Evolutionary conservation across 2,888 invertebrate genomes (phyloP).

Genomic region (Conus canariensis): DNA sequence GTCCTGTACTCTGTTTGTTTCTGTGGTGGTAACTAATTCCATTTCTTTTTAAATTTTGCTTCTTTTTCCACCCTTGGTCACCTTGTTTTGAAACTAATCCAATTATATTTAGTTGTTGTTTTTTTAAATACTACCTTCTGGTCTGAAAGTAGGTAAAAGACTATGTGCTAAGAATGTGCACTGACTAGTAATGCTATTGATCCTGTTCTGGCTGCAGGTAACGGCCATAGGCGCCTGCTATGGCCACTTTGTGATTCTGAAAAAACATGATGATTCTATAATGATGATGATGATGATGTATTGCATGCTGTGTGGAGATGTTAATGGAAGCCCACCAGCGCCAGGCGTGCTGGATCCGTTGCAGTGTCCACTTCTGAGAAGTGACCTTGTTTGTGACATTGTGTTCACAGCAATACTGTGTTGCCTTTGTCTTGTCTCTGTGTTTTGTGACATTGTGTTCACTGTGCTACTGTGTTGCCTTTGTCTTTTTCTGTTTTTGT

Average conservation of each 20-base stretch:
- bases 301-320: neutral
- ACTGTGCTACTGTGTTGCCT: neutral
- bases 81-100: too few relatives aligned
- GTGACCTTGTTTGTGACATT: constrained; percentile 16
- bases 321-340: neutral
- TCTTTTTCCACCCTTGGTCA: too few relatives aligned
- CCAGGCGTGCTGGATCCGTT: neutral
- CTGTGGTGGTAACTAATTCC: too few relatives aligned
- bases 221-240: too few relatives aligned
- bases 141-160: too few relatives aligned
- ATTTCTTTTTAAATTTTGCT: too few relatives aligned
- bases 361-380: constrained; percentile 26
- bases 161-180: too few relatives aligned
- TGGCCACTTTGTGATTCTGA: too few relatives aligned
- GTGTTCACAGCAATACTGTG: neutral
- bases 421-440: neutral
- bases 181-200: neutral
- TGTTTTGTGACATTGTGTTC: neutral
- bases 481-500: neutral
- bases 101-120: too few relatives aligned
- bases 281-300: neutral
- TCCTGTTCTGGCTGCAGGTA: neutral
- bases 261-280: too few relatives aligned
- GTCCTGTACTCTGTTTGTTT: too few relatives aligned
- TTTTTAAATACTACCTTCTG: too few relatives aligned